Evolutionary conservation across 2,797 vertebrate genomes (phyloP).

Genomic region (Morus bassanus): DNA sequence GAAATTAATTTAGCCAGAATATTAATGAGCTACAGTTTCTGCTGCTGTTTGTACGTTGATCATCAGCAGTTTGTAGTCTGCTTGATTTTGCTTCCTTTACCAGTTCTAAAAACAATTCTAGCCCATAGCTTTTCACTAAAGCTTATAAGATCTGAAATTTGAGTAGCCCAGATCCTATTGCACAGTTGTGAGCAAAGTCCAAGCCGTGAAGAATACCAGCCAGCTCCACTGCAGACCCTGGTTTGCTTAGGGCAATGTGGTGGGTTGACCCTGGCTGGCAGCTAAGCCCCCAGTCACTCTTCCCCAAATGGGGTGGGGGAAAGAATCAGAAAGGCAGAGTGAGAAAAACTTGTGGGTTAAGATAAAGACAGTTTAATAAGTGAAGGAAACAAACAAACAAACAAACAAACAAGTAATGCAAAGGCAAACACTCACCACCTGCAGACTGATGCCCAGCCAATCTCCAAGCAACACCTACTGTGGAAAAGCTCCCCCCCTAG

Average conservation of each 20-base stretch:
- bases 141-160: background rate
- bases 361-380: background rate
- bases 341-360: background rate
- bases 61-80: background rate
- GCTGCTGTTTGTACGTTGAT: background rate
- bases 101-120: background rate
- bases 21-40: background rate
- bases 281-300: background rate
- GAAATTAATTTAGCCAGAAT: background rate
- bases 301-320: fast-evolving
- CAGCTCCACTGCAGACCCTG: background rate
- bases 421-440: background rate
- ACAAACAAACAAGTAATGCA: background rate
- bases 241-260: background rate
- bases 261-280: background rate
- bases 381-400: background rate
- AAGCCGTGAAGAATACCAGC: background rate
- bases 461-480: background rate
- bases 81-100: background rate
- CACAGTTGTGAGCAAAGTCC: background rate
- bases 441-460: background rate
- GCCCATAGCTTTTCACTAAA: background rate
- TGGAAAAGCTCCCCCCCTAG: background rate
- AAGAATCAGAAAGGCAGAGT: background rate
- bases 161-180: background rate